phyloP scores from a whole-genome alignment of 2,888 invertebrate species.

The Macrophya annulata region DNA sequence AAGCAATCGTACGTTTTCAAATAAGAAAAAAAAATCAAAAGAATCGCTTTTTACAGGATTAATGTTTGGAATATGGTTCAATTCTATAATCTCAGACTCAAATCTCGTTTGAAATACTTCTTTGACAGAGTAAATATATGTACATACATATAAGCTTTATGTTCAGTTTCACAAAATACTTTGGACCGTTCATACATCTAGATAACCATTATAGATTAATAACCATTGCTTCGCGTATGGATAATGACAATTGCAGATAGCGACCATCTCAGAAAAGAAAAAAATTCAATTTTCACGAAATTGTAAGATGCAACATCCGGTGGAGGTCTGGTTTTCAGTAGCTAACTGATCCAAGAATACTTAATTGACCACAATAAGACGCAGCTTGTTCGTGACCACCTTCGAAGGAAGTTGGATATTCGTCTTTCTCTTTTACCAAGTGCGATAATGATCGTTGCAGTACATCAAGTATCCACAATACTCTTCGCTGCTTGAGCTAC shows the following conservation, averaged over 20 bases:
- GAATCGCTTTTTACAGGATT: not conserved
- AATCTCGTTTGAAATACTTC: not conserved
- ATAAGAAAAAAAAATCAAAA: not conserved
- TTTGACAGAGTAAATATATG: not conserved
- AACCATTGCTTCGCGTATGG: not conserved
- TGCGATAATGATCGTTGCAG: not conserved
- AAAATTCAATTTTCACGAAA: constrained; percentile 8
- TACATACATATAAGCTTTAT: not conserved
- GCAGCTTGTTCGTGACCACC: not conserved
- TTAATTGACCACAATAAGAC: not conserved
- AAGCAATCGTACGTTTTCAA: not conserved
- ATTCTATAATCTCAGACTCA: not conserved
- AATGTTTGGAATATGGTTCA: not conserved
- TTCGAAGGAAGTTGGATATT: not conserved
- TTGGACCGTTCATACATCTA: not conserved
- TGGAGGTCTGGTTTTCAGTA: not conserved
- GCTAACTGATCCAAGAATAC: constrained; percentile 5
- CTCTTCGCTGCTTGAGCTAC: not conserved
- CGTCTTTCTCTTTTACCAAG: not conserved
- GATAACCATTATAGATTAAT: not conserved
- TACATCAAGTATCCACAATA: not conserved
- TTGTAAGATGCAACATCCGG: not conserved
- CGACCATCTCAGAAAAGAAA: not conserved
- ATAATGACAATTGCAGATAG: not conserved
- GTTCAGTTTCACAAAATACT: not conserved